phyloP scores from a whole-genome alignment of 2,113 vertebrate species.

The Lophura nycthemera region DNA sequence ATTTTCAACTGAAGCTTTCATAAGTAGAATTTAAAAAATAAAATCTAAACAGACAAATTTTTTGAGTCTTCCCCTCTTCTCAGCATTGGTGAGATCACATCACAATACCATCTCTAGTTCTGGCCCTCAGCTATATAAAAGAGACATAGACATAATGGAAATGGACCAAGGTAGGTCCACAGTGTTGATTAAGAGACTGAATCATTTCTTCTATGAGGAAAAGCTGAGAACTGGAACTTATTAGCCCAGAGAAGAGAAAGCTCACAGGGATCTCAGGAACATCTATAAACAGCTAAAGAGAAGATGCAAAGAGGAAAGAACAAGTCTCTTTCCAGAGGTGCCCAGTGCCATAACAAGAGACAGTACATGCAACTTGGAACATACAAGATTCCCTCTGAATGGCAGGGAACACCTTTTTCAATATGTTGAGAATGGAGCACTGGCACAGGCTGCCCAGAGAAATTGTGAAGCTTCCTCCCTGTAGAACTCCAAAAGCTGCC shows the following conservation, averaged over 20 bases:
- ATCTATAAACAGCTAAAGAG: not conserved
- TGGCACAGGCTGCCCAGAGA: not conserved
- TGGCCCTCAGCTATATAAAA: not conserved
- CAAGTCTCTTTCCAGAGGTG: not conserved
- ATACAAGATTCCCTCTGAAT: not conserved
- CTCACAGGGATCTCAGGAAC: not conserved
- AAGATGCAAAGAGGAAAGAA: not conserved
- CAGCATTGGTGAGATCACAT: not conserved
- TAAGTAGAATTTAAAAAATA: too few relatives aligned
- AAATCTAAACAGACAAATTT: too few relatives aligned
- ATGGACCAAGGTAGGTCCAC: not conserved
- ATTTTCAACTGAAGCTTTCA: too few relatives aligned
- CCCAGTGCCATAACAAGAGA: not conserved
- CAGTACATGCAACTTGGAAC: not conserved
- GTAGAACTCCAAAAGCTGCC: not conserved
- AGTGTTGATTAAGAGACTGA: not conserved
- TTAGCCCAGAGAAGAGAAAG: not conserved
- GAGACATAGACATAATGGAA: not conserved
- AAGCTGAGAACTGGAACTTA: not conserved
- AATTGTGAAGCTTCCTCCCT: not conserved
- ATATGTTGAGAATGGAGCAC: not conserved
- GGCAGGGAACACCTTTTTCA: not conserved
- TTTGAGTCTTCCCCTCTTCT: not conserved
- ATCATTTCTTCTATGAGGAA: not conserved
- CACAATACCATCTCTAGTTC: not conserved